phyloP scores from a whole-genome alignment of 2,888 invertebrate species.

The Pandemis cinnamomeana region DNA sequence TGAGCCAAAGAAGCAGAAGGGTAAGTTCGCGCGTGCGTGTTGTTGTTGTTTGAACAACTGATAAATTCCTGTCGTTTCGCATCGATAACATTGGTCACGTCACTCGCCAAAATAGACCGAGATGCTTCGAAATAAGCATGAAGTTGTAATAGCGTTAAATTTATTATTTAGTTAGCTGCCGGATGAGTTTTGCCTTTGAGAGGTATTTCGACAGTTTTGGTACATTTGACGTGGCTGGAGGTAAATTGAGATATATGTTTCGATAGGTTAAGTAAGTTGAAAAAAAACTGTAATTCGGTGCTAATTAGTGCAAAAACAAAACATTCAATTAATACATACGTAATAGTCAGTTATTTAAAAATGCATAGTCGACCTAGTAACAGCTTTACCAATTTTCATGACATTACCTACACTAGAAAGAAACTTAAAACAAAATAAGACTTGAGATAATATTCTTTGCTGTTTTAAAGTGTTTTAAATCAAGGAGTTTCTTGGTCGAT shows the following conservation, averaged over 20 bases:
- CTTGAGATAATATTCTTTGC: too few relatives aligned
- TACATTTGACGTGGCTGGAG: background rate
- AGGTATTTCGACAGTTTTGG: background rate
- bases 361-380: too few relatives aligned
- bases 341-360: too few relatives aligned
- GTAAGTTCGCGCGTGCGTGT: conserved; percentile 51
- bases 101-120: conserved; percentile 20
- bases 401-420: too few relatives aligned
- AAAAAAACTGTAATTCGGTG: too few relatives aligned
- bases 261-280: too few relatives aligned
- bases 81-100: conserved; percentile 19
- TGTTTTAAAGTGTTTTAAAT: too few relatives aligned
- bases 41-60: conserved; percentile 35
- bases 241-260: background rate
- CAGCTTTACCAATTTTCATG: too few relatives aligned
- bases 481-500: too few relatives aligned
- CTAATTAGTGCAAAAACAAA: too few relatives aligned
- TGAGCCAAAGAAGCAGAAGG: conserved; percentile 53
- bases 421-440: too few relatives aligned
- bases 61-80: conserved; percentile 12
- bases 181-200: background rate
- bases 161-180: background rate
- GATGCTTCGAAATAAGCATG: background rate
- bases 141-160: conserved; percentile 8
- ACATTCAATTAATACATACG: too few relatives aligned